phyloP scores from a whole-genome alignment of 2,113 vertebrate genomes.

The Mesoclemmys tuberculata region DNA sequence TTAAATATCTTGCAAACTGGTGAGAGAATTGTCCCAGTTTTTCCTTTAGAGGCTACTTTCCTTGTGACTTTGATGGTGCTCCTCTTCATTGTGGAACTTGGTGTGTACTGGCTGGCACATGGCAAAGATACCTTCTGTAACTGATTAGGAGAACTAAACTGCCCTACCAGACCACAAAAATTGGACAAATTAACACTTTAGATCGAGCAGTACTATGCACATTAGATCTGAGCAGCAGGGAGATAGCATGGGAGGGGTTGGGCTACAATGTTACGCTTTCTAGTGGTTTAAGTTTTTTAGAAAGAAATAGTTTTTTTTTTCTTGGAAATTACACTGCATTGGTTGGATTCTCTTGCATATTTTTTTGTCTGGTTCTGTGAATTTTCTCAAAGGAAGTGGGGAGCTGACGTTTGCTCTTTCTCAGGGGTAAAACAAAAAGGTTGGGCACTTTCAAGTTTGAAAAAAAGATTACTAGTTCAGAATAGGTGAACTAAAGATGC shows the following conservation, averaged over 20 bases:
- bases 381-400: constrained; percentile 79
- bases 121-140: not conserved
- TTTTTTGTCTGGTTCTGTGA: constrained; percentile 48
- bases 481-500: not conserved
- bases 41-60: not conserved
- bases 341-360: constrained; percentile 69
- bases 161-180: not conserved
- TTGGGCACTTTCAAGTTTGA: constrained; percentile 36
- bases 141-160: not conserved
- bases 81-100: not conserved
- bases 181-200: not conserved
- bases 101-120: not conserved
- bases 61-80: not conserved
- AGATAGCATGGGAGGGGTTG: constrained; percentile 37
- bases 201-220: not conserved
- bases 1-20: not conserved
- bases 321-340: constrained; percentile 75
- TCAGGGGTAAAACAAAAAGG: constrained; percentile 56
- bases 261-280: constrained; percentile 51
- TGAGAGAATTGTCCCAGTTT: not conserved
- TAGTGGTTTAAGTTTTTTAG: constrained; percentile 71
- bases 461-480: constrained; percentile 34
- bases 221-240: not conserved
- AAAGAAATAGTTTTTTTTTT: constrained; percentile 50
- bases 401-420: constrained; percentile 67